Evolutionary conservation across 2,797 vertebrate species (phyloP), one percentile per base, ranked within the genome.

Genomic region (Pampus argenteus): DNA sequence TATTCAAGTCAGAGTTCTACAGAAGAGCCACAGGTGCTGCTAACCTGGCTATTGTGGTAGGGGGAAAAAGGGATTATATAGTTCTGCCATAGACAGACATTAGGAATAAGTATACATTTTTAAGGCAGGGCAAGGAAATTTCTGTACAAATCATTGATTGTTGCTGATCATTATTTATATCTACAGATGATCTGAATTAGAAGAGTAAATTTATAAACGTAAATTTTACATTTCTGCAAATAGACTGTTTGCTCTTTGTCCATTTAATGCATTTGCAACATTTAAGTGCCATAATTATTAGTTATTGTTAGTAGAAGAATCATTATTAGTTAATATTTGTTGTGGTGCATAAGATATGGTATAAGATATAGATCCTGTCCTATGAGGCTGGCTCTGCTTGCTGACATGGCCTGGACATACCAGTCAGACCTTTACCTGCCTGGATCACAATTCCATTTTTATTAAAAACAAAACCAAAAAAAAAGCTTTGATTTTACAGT

Each of bases 1-100:
- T 79, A 90, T 92, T 77, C 84, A 84, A 74, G 82, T 78, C 76
- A 81, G 74, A 79, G 68, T 75, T 81, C 49, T 78, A 73, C 63
- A 64, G 79, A 74, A 76, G 85, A 89, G 81, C 84, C 71, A 89
- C 86, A 86, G 77, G 81, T 90, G 86, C 66, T 65, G 71, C 47
- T 58, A 69, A 80, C 57, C 47, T 71, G 72, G 65, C 75, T 82
- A 73, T 64, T 54, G 64, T 25, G 28, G 15, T 28, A 34, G 17
- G 14, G 58, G 52, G 55, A 40, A 40, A 40, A 59, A 26, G 2
- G 20, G 10, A 2, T 23, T 51, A 11, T 4, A 38, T 52, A 38
- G 45, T 58, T 70, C 17, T 65, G 50, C 49, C 17, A 13, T n/a
- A 71, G 70, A 64, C 6, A n/a, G 20, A n/a, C 29, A 34, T 17